Evolutionary conservation across 2,888 invertebrate species (phyloP), one percentile per base, ranked within the genome.

Genomic region (Invenusta paracnida): DNA sequence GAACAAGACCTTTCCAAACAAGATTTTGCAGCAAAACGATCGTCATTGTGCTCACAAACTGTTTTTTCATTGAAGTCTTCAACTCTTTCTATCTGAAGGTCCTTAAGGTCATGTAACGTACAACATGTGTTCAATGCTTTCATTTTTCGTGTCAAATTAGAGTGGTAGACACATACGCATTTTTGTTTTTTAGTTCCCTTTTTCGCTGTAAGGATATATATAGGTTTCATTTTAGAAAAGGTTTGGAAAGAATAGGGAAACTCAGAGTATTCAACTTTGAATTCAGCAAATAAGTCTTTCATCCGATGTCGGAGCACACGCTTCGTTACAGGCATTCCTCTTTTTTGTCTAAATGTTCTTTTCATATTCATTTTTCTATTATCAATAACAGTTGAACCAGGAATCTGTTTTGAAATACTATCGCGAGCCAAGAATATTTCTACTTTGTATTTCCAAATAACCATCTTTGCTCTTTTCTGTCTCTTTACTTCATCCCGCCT

Each of bases 1-100:
- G 73, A 73, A 73, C 73, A n/a, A 73, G 73, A 73, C 73, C 73
- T 73, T 73, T 73, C 73, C 73, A 73, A 73, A 73, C 25, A 73
- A 73, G 17, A 5, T 73, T 73, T 73, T 73, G 73, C 73, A 73
- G 73, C 73, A 73, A 73, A 73, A 73, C 11, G 2, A 73, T 73
- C 73, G 27, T 73, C 17, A 25, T 23, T 73, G 73, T 73, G 73
- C 73, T 73, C 73, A 73, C 73, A 73, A 73, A 73, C 73, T 73
- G 25, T n/a, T 73, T 73, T 73, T 73, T 73, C 73, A 73, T 13
- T 73, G 25, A 73, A 73, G 25, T 73, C 11, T 73, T 73, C 73
- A 73, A 73, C 73, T 23, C 27, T 73, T 73, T 73, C 73, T 73
- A 73, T 73, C 73, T 73, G 73, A 73, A 73, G 73, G 73, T 23